phyloP scores from a whole-genome alignment of 37 sponge, comb jelly and placozoan genomes.

The Halichondria panicea region DNA sequence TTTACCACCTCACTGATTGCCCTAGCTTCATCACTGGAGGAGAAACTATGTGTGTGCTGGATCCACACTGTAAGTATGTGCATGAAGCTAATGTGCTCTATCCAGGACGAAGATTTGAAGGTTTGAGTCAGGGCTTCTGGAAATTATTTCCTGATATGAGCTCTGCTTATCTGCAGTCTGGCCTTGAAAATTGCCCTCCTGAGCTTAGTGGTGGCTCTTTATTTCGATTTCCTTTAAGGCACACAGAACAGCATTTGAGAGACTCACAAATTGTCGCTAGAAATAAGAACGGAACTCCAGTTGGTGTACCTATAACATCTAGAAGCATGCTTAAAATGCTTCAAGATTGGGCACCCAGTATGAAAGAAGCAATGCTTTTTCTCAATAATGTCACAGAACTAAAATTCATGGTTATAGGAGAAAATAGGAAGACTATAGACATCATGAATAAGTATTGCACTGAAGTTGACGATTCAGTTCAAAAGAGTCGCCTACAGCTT shows the following conservation, averaged over 20 bases:
- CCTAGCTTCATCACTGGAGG: slow-evolving; percentile 76
- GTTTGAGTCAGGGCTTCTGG: slow-evolving; percentile 39
- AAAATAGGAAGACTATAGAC: background rate
- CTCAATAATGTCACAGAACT: slow-evolving; percentile 54
- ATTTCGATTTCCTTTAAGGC: slow-evolving; percentile 73
- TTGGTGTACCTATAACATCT: slow-evolving; percentile 15
- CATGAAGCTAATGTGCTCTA: slow-evolving; percentile 19
- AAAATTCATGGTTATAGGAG: slow-evolving; percentile 40
- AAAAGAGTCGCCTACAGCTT: background rate
- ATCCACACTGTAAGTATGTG: slow-evolving; percentile 67
- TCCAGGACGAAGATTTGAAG: slow-evolving; percentile 53
- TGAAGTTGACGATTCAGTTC: background rate
- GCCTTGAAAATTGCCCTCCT: slow-evolving; percentile 1
- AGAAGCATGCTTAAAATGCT: slow-evolving; percentile 12
- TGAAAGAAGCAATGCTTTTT: slow-evolving; percentile 61
- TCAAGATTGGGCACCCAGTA: slow-evolving; percentile 38
- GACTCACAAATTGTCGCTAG: slow-evolving; percentile 40
- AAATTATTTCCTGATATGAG: slow-evolving; percentile 48
- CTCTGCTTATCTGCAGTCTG: slow-evolving; percentile 35
- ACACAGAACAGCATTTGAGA: slow-evolving; percentile 16
- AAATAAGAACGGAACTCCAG: background rate
- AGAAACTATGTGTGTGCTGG: slow-evolving; percentile 74
- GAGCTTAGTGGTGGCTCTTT: slow-evolving; percentile 63
- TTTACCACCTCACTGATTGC: slow-evolving; percentile 89
- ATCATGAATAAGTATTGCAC: background rate